Evolutionary conservation across 1,140 invertebrate species (phyloP).

Genomic region (Drosophila seguyi): DNA sequence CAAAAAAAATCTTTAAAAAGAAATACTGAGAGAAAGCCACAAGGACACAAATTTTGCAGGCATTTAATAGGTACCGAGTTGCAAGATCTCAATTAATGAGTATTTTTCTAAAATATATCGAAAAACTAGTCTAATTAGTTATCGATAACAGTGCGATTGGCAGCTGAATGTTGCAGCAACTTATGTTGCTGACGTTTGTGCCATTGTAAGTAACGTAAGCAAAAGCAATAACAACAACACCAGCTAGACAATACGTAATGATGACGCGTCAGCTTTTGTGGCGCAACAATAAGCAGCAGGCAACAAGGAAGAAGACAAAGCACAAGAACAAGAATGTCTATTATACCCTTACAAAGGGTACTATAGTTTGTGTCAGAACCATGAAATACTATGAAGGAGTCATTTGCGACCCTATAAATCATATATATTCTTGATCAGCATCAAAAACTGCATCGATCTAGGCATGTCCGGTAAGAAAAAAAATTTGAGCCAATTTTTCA

Average conservation of each 20-base stretch:
- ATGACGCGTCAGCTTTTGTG: constrained; percentile 78
- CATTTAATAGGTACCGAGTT: background rate
- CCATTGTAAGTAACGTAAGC: background rate
- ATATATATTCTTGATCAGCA: background rate
- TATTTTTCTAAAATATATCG: background rate
- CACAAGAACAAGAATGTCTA: constrained; percentile 25
- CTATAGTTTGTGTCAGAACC: background rate
- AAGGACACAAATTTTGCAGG: too few relatives aligned
- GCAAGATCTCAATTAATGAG: background rate
- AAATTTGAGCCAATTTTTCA: too few relatives aligned
- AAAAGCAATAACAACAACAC: constrained; percentile 10
- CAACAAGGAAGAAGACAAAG: background rate
- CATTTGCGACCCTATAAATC: background rate
- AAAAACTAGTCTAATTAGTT: background rate
- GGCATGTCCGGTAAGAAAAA: too few relatives aligned
- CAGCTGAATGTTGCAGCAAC: background rate
- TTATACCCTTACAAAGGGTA: background rate
- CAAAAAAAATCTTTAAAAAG: background rate
- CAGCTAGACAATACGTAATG: constrained; percentile 67
- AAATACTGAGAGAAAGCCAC: background rate
- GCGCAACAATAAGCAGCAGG: constrained; percentile 57
- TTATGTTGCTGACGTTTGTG: constrained; percentile 37
- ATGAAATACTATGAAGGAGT: background rate
- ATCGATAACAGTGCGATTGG: background rate
- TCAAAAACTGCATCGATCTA: too few relatives aligned